Evolutionary conservation across 2,888 invertebrate species (phyloP).

Genomic region (Ennomos erosarius): DNA sequence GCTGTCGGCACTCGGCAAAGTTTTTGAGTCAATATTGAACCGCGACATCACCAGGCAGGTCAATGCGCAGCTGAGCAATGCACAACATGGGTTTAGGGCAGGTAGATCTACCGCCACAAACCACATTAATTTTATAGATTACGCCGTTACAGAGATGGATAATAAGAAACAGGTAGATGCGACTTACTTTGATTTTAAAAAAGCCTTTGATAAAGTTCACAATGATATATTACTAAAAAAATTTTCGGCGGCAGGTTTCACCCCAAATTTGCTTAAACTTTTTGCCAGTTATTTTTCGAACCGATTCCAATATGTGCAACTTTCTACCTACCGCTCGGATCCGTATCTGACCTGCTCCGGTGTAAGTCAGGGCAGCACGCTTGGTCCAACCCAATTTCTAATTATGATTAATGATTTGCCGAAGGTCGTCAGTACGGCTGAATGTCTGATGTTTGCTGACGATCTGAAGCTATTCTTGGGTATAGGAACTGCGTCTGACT

Average conservation of each 20-base stretch:
- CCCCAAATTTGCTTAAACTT: conserved; percentile 18
- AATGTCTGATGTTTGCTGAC: not conserved
- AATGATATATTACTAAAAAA: conserved; percentile 4
- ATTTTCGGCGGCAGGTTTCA: conserved; percentile 15
- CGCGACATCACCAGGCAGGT: conserved; percentile 6
- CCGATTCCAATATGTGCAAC: conserved; percentile 21
- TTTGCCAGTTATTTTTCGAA: conserved; percentile 21
- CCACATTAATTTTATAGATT: conserved; percentile 5
- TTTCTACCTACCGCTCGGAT: conserved; percentile 4
- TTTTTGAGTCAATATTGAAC: conserved; percentile 20
- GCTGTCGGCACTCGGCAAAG: conserved; percentile 24
- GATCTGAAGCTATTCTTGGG: not conserved
- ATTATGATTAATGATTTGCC: conserved; percentile 18
- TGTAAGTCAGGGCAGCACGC: conserved; percentile 19
- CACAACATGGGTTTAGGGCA: conserved; percentile 21
- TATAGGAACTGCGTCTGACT: too few species aligned
- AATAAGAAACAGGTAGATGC: not conserved
- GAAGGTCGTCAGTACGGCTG: not conserved
- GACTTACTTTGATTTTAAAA: not conserved
- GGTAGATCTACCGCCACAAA: conserved; percentile 25
- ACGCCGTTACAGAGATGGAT: not conserved
- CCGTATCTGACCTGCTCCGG: conserved; percentile 12
- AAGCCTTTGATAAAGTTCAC: conserved; percentile 24
- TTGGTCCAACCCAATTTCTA: conserved; percentile 14
- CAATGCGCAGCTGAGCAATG: not conserved